A percentile compares a stretch with the other conserved stretches of the same genome.
phyloP scores from a whole-genome alignment of 2,113 vertebrate species.

The Microtus ochrogaster region DNA sequence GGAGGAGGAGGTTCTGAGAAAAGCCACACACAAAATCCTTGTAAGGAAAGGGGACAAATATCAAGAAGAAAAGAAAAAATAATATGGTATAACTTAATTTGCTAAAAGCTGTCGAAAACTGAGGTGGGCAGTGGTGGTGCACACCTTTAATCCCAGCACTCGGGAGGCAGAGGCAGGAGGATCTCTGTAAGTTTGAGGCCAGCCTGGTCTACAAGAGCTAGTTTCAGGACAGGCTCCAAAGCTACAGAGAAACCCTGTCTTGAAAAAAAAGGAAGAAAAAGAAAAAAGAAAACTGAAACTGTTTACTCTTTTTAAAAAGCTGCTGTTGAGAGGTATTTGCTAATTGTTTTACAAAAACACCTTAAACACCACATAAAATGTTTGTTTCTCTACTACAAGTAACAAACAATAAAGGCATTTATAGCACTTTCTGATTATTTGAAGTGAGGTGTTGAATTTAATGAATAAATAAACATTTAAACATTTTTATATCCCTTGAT shows the following conservation, averaged over 20 bases:
- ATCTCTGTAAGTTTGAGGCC: too few species aligned
- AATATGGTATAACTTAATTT: conserved; percentile 28
- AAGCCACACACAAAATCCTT: conserved; percentile 59
- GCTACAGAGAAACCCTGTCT: too few species aligned
- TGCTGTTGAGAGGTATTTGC: conserved; percentile 4
- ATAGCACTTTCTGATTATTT: conserved; percentile 45
- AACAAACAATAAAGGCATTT: not conserved
- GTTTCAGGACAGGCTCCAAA: too few species aligned
- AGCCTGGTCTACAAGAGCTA: too few species aligned
- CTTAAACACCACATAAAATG: conserved; percentile 42
- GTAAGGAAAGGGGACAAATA: not conserved
- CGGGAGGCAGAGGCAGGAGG: too few species aligned
- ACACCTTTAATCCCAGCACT: too few species aligned
- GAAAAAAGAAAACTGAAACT: conserved; percentile 15
- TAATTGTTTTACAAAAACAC: conserved; percentile 46
- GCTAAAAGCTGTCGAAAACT: conserved; percentile 38
- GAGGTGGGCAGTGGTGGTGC: too few species aligned
- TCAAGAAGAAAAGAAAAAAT: conserved; percentile 30
- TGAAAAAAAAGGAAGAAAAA: too few species aligned
- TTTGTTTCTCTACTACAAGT: conserved; percentile 17
- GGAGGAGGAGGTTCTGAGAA: conserved; percentile 68
- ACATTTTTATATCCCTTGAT: conserved; percentile 14
- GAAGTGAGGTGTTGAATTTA: conserved; percentile 7
- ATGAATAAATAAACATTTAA: not conserved
- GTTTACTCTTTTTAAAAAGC: conserved; percentile 30